Base-by-base conservation (phyloP, 2,888 invertebrate species). In the Drosophila pseudotakahashii region DNA sequence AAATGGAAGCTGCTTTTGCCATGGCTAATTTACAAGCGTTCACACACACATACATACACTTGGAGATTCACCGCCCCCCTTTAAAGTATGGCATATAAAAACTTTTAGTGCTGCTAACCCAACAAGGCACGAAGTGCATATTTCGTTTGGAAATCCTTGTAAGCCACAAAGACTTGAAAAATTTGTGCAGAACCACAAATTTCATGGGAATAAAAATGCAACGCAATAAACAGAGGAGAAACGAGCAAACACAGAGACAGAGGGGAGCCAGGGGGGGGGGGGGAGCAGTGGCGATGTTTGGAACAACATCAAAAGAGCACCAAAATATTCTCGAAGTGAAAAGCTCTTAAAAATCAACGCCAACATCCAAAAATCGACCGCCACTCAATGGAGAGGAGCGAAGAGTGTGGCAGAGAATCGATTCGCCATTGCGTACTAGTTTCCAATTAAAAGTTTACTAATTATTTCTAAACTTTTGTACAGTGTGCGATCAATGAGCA, bases 371-470 rank as follows among this genome's bases (percentile, higher is more conserved):
- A 84, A 82, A 82, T 79, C 79, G 85, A 87, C 78, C 67, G 55
- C 61, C 81, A 81, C 78, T 84, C 88, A 76, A 77, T 73, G 68
- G 81, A 30, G 30, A 16, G 45, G 30, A 26, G 30, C 41, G 51
- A 63, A 58, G 62, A 48, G 44, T 45, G 36, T 50, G 42, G 52
- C 67, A 51, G 48, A 44, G 64, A 73, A 82, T 87, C 82, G 82
- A 82, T 81, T 81, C 77, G 85, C 71, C 70, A 87, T 77, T 82
- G 88, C 79, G 88, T 87, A 86, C 78, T 85, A 79, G 84, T 83
- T 86, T 82, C 84, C 84, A 84, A 84, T 84, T 84, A 84, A 84
- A 84, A 84, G 84, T 84, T 84, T 84, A 86, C 84, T 84, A 84
- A 84, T 84, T 84, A 84, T 84, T 84, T 84, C 84, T 86, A 82